These are phyloP conservation scores for Drosophila greeni DNA, from an alignment of 2,888 invertebrate genomes.

Conservation along the genomic window DNA sequence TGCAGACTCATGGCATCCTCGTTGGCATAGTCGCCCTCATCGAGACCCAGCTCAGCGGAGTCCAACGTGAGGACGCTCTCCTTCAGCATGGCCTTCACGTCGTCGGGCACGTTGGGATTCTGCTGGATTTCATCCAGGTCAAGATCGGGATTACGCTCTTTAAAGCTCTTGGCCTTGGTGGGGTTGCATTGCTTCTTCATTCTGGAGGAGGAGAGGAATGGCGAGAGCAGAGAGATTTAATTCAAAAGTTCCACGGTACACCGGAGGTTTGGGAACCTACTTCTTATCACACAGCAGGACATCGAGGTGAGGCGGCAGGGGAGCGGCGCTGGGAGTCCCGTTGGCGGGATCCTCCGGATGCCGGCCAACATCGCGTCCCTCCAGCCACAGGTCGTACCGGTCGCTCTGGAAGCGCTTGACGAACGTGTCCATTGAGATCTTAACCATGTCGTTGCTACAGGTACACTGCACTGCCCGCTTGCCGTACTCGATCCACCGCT, in stretches of 20 bases:
- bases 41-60: conserved; percentile 68
- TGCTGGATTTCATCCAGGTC: conserved; percentile 79
- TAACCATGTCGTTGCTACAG: conserved; percentile 95
- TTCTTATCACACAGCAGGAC: conserved; percentile 87
- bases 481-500: conserved; percentile 99
- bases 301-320: conserved; percentile 89
- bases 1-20: conserved; percentile 62
- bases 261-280: conserved; percentile 78
- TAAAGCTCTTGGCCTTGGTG: conserved; percentile 78
- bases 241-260: too few relatives aligned
- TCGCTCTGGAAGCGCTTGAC: conserved; percentile 95
- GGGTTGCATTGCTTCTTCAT: conserved; percentile 79
- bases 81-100: conserved; percentile 78
- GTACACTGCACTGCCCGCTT: conserved; percentile 92
- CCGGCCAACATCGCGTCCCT: conserved; percentile 92
- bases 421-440: conserved; percentile 99
- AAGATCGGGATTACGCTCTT: conserved; percentile 79
- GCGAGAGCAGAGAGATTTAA: not conserved
- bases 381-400: conserved; percentile 92
- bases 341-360: conserved; percentile 93
- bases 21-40: conserved; percentile 57
- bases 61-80: conserved; percentile 77
- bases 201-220: conserved; percentile 50
- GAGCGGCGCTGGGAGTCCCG: conserved; percentile 84
- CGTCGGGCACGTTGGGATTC: conserved; percentile 79